Percentiles rank a stretch among this genome's conserved stretches.
Conservation (phyloP, 2,888 invertebrate species). For the Temnothorax rugatulus region DNA sequence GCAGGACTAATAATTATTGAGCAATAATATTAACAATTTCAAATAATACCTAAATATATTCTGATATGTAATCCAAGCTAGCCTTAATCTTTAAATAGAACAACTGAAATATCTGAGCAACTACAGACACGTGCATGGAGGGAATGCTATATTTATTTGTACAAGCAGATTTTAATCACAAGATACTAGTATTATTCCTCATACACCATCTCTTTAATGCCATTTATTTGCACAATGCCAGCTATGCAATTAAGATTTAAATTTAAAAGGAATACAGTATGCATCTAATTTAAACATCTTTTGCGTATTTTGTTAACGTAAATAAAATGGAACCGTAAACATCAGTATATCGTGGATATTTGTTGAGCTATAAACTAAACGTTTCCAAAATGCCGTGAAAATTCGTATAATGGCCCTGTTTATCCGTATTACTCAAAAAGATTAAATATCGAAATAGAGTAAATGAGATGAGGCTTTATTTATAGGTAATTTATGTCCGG, state of each 20-base stretch:
- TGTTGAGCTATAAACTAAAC: constrained; percentile 3
- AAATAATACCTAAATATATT: not conserved
- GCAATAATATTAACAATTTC: constrained; percentile 1
- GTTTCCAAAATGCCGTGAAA: not conserved
- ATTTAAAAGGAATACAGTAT: not conserved
- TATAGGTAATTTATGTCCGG: not conserved
- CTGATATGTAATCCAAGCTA: not conserved
- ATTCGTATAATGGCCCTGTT: constrained; percentile 11
- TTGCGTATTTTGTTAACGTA: not conserved
- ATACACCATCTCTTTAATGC: not conserved
- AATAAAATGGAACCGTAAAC: not conserved
- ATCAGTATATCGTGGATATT: not conserved
- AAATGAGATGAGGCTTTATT: constrained; percentile 6
- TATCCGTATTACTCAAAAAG: constrained; percentile 2
- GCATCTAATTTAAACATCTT: not conserved
- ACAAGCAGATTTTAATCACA: not conserved
- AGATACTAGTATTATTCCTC: no score
- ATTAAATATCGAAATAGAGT: constrained; percentile 29
- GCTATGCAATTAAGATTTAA: not conserved
- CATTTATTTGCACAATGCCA: not conserved
- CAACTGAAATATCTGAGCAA: not conserved
- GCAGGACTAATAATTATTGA: not conserved
- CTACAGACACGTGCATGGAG: not conserved
- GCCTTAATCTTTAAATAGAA: not conserved
- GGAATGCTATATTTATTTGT: not conserved